These are phyloP conservation scores for Synergus itoensis DNA, from an alignment of 2,888 invertebrate genomes.

Conservation along the genomic window DNA sequence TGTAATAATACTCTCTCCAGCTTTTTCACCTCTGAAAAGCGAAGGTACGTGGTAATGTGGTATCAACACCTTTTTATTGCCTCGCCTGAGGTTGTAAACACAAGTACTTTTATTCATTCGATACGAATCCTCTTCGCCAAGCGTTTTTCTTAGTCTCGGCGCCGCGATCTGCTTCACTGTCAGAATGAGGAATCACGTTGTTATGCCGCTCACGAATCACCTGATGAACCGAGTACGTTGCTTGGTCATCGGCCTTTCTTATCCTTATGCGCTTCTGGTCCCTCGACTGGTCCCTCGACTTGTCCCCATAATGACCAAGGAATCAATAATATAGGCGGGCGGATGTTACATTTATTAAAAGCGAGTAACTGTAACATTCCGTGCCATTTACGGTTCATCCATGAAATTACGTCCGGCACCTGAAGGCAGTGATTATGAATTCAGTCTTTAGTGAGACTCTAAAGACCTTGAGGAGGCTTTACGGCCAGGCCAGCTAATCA, in stretches of 20 bases:
- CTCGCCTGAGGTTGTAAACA: slow-evolving; percentile 43
- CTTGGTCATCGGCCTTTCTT: slow-evolving; percentile 44
- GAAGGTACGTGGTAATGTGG: slow-evolving; percentile 34
- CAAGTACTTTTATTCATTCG: slow-evolving; percentile 45
- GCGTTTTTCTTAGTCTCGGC: slow-evolving; percentile 46
- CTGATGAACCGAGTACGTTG: slow-evolving; percentile 44
- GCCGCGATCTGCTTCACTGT: slow-evolving; percentile 44
- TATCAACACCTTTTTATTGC: slow-evolving; percentile 45
- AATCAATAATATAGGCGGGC: neutral
- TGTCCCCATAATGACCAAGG: neutral
- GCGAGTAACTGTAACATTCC: slow-evolving; percentile 22
- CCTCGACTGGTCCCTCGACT: neutral
- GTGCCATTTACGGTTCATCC: slow-evolving; percentile 23
- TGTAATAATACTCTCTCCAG: slow-evolving; percentile 5
- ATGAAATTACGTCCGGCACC: slow-evolving; percentile 37
- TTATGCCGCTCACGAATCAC: slow-evolving; percentile 47
- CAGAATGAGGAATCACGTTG: slow-evolving; percentile 48
- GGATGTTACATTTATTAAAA: slow-evolving; percentile 11
- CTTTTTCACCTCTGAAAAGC: slow-evolving; percentile 17
- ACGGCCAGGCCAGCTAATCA: slow-evolving; percentile 19
- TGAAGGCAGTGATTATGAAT: slow-evolving; percentile 30
- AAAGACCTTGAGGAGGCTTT: slow-evolving; percentile 14
- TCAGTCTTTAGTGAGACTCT: neutral
- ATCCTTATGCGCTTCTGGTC: slow-evolving; percentile 10
- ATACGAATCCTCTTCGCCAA: slow-evolving; percentile 34